Base-by-base conservation (phyloP, 2,113 vertebrate genomes). In the Zonotrichia leucophrys region DNA sequence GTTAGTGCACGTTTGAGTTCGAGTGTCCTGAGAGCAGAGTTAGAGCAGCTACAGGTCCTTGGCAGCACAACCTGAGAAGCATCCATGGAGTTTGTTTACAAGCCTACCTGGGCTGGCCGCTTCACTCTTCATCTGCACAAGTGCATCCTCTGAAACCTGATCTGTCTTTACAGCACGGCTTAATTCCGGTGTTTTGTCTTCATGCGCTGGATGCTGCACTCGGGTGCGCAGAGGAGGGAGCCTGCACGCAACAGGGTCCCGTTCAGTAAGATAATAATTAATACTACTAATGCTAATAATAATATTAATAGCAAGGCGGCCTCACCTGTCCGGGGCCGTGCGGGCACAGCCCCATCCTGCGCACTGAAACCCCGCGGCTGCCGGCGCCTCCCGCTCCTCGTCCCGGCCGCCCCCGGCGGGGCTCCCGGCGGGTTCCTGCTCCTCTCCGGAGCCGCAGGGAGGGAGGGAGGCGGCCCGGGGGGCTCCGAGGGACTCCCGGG, bases 131-230 rank as follows among this genome's bases (percentile, higher is more conserved):
- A 15, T 4, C 59, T 17, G 50, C 47, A 12, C 15, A 1, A 13
- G 31, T 2, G 10, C 60, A 9, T n/a, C 73, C 37, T 56, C 77
- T 13, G 11, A 37, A 76, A 35, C n/a, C 31, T 4, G 31, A 17
- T 0, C 5, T 19, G 2, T 14, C 33, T 14, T 31, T 8, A 3
- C 47, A 15, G 28, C 0, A 3, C 62, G 9, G 9, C 37, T 46
- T 5, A 4, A 31, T 30, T 28, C 42, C 12, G 0, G 5, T 1
- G 9, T 9, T 37, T 10, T 3, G 10, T 12, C 31, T 31, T 44
- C 68, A 0, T 2, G 6, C 0, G 0, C 22, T 2, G 41, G n/a
- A 5, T 19, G 30, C 69, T 33, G 85, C 73, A 0, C 42, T 33
- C 7, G n/a, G 0, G 15, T 1, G 0, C 1, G 23, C 81, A 25